Base-by-base conservation (phyloP, 1,140 invertebrate genomes). In the Drosophila watanabei region DNA sequence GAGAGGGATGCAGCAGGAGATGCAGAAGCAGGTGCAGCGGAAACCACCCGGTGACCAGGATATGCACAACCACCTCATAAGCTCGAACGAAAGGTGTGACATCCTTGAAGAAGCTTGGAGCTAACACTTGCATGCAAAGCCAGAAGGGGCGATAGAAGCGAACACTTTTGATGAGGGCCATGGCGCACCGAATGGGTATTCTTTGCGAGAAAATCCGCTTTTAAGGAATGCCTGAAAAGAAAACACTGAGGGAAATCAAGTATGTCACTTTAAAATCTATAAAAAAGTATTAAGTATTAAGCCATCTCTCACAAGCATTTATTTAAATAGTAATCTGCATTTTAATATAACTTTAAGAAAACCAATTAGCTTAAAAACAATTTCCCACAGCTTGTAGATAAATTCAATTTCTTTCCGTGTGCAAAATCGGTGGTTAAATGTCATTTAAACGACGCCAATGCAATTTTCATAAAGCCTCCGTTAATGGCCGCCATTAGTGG, bases 391-490 rank as follows among this genome's bases (percentile, higher is more conserved):
- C 5, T 28, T 9, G 2, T 13, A 8, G 3, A 14, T 33, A 52
- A 13, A 2, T 18, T 52, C 0, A 2, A 14, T 45, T 68, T 60
- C n/a, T 56, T 32, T 13, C 7, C 10, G 28, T 32, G 72, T 77
- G 57, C 37, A 70, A 41, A 46, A 54, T 52, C 35, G 11, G 7
- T 51, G 33, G 33, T 61, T 84, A 78, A 84, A 62, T 46, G 84
- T 11, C 61, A 84, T 89, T 87, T 89, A 89, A 88, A 75, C 59
- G 85, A 51, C 28, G 33, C 45, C 78, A 69, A 75, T 87, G 70
- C 71, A 83, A 66, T 72, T 83, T 87, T 80, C 65, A 88, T 89
- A 71, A 84, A 56, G 60, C 51, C 28, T 20, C n/a, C 41, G 48
- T 58, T 72, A 86, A 83, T 86, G 54, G 45, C 60, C 28, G 48